Conservation (phyloP, 2,113 vertebrate genomes). For the Hemiscyllium ocellatum region DNA sequence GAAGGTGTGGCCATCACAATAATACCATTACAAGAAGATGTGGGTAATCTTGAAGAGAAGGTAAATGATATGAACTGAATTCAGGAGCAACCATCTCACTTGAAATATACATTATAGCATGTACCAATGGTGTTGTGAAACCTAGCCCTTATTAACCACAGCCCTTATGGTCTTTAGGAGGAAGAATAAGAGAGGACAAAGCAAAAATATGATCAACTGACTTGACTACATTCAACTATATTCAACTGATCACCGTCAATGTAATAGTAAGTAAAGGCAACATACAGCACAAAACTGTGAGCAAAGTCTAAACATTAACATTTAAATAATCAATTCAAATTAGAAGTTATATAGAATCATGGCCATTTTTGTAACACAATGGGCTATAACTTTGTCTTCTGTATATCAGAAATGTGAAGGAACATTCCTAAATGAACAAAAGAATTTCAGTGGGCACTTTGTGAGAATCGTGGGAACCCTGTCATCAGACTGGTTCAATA, state of each 20-base stretch:
- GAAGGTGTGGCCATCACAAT: too few species aligned
- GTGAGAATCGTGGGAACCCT: background rate
- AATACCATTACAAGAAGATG: background rate
- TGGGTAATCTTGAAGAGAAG: background rate
- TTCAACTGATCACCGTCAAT: background rate
- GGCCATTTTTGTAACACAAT: background rate
- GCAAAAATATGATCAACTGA: too few species aligned
- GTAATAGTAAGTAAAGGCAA: background rate
- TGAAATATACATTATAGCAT: background rate
- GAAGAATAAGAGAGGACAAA: too few species aligned
- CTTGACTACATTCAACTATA: too few species aligned
- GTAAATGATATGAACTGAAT: background rate
- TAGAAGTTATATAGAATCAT: background rate
- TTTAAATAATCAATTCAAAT: background rate
- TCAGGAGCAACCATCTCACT: background rate
- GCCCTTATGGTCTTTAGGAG: too few species aligned
- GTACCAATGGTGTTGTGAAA: too few species aligned
- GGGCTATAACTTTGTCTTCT: background rate
- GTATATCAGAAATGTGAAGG: background rate
- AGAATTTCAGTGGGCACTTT: background rate
- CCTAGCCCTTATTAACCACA: too few species aligned
- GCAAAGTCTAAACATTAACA: background rate
- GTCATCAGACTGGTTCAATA: background rate
- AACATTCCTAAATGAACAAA: background rate
- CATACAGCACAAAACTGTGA: background rate